Evolutionary conservation across 2,888 invertebrate species (phyloP).

Genomic region (Meganola albula): DNA sequence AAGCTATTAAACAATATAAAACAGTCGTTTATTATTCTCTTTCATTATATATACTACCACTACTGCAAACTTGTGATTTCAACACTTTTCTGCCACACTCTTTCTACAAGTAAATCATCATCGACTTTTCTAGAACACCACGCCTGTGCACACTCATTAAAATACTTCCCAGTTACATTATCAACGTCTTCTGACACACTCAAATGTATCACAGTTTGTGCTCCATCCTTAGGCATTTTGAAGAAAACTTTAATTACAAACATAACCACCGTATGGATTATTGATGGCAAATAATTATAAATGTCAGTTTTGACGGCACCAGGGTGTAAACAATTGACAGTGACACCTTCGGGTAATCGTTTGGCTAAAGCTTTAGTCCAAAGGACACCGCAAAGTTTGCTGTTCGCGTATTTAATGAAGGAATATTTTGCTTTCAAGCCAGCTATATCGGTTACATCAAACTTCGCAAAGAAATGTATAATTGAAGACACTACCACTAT

Average conservation of each 20-base stretch:
- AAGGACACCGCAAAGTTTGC: slow-evolving; percentile 59
- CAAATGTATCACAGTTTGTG: slow-evolving; percentile 85
- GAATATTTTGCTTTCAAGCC: slow-evolving; percentile 35
- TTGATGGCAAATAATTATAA: slow-evolving; percentile 81
- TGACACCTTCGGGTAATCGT: slow-evolving; percentile 74
- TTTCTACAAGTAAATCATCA: slow-evolving; percentile 82
- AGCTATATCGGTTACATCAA: slow-evolving; percentile 46
- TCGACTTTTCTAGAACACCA: slow-evolving; percentile 58
- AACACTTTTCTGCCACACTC: slow-evolving; percentile 82
- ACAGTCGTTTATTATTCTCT: too few species aligned
- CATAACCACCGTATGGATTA: too few species aligned
- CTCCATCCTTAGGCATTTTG: slow-evolving; percentile 85
- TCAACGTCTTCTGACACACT: slow-evolving; percentile 85
- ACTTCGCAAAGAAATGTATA: slow-evolving; percentile 59
- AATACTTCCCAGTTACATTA: slow-evolving; percentile 84
- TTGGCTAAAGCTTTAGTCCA: slow-evolving; percentile 61
- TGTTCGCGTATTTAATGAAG: slow-evolving; percentile 59
- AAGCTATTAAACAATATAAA: too few species aligned
- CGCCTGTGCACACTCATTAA: slow-evolving; percentile 82
- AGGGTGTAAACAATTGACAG: slow-evolving; percentile 89
- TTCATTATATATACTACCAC: too few species aligned
- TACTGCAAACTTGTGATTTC: too few species aligned
- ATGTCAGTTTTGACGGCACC: slow-evolving; percentile 89
- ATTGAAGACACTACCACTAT: slow-evolving; percentile 64
- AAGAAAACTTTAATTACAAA: slow-evolving; percentile 80